Base-by-base conservation (phyloP, 2,797 vertebrate species). In the Rhinoraja longicauda region DNA sequence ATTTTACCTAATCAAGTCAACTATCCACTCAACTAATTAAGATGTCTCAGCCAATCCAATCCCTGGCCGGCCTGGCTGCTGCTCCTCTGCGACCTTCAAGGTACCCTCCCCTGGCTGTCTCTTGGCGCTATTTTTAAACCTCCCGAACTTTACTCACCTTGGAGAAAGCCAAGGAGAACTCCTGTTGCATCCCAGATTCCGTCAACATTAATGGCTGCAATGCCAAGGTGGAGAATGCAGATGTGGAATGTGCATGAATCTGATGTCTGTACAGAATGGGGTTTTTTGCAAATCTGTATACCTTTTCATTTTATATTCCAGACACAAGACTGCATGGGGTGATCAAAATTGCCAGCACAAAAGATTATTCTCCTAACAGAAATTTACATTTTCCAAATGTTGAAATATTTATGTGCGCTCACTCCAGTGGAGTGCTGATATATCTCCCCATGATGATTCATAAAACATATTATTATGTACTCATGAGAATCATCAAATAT, bases 351-450 rank as follows among this genome's bases (percentile, higher is more conserved):
- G 19, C 67, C 72, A 7, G 12, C 2, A 72, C 67, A 29, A 39
- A 64, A 67, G n/a, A 19, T 64, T 67, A 90, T 90, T 90, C 86
- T 90, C 62, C 86, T 64, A 2, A 39, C n/a, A 39, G 62, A 19
- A 17, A 67, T 90, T 64, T 67, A 67, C 12, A 91, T 91, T 19
- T 15, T 53, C 19, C 90, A 73, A 91, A 53, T 45, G 39, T 45
- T 73, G 36, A 73, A 91, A 73, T 91, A 91, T 73, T 91, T 53
- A 73, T 91, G 24, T 73, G 21, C 29, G 39, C 26, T 36, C 90
- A 73, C 67, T 73, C 72, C 45, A 29, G 4, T 17, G 24, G 70
- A 1, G 3, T 29, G 21, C 9, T 72, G 36, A 53, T 73, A 62
- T 36, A 26, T 90, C 67, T 70, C 86, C 32, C 4, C 9, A 9